Evolutionary conservation across 30 jellyfish, hydroid and myxozoan genomes (phyloP), one percentile per base, ranked within the genome.

Genomic region (Cassiopea andromeda): DNA sequence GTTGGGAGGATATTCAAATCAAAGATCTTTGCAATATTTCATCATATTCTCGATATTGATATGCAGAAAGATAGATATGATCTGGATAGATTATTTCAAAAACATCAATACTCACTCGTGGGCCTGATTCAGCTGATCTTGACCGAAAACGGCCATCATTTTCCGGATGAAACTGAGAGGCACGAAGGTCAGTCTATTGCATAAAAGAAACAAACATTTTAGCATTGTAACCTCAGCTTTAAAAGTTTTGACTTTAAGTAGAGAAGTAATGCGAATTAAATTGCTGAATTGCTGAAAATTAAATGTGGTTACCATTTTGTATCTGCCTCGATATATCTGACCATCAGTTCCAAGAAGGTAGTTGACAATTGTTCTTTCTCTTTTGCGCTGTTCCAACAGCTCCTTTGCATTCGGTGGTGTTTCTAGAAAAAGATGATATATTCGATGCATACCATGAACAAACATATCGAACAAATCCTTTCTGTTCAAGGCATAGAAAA

Each of bases 271-370:
- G 38, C 38, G 38, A 27, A 27, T 27, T 27, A 27, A 27, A 27
- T 27, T 27, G 38, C 38, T 27, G 38, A 27, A 0, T 27, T 27
- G 38, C 38, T 27, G 38, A 27, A 27, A 27, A 27, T 27, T 27
- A 27, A 0, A 64, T 0, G 43, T 14, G 15, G 0, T 14, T 70
- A 93, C 98, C 98, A 69, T 89, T 84, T 84, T 89, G 79, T 80
- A 93, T 50, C 96, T 77, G 46, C 98, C 98, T 44, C 97, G 92
- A 69, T 93, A 93, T 43, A 93, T 91, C 45, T 93, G 94, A 18
- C 98, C 98, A 93, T 93, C 98, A 16, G 88, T 82, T 44, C 98
- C 98, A 75, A 87, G 88, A 27, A 93, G 78, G 43, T 89, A 77
- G 70, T 93, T 96, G 13, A 89, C 90, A 50, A 93, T 77, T 6